Evolutionary conservation across 2,113 vertebrate genomes (phyloP), one percentile per base, ranked within the genome.

Genomic region (Anoplopoma fimbria): DNA sequence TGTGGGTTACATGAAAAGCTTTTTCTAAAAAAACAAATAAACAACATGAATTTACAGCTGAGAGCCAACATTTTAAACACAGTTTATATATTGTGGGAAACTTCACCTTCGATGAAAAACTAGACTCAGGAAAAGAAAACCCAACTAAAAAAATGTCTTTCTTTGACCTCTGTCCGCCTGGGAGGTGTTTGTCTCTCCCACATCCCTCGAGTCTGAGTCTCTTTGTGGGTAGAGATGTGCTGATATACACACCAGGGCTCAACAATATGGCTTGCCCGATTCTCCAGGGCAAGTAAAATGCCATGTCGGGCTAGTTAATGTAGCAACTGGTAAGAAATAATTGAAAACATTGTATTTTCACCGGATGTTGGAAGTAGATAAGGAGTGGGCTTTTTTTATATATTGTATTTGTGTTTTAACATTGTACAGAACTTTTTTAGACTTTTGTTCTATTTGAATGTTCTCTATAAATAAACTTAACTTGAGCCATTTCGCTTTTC

Each of bases 61-160:
- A 69, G 34, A 67, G 23, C 51, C 4, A 25, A 63, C 60, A 68
- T 31, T 40, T 6, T 45, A 77, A 72, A 72, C 78, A 51, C 17
- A 31, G 29, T 27, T 51, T 49, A n/a, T 69, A 84, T 23, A 34
- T 29, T 67, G 6, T 47, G 76, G 81, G 74, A 17, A 65, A 40
- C 79, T 75, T 68, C 68, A 81, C 61, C 64, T 69, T 79, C 33
- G 79, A 74, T 77, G 61, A 80, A 87, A 87, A 77, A 80, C 67
- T 69, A 33, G 21, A 33, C 65, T 76, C 75, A 84, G 74, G 75
- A 31, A 40, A 42, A 36, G 40, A 61, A 85, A 83, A 77, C 82
- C 60, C 49, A 53, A 53, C 23, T 65, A 71, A 78, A 83, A n/a
- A 89, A 83, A 83, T 5, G 10, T 1, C 36, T 60, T 31, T 9